These are phyloP conservation scores for Synodontis membranacea DNA, from an alignment of 2,113 vertebrate genomes.

Conservation along the genomic window DNA sequence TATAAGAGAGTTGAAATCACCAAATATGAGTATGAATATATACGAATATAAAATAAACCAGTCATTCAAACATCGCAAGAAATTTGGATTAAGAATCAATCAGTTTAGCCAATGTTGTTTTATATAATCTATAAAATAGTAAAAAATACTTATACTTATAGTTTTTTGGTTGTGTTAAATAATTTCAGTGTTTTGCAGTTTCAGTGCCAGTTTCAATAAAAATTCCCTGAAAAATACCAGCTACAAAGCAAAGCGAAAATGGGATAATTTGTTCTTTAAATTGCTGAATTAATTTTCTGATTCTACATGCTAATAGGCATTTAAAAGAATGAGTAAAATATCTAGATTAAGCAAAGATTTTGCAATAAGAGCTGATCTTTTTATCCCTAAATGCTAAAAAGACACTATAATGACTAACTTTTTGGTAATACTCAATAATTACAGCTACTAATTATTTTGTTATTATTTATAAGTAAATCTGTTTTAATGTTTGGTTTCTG, in stretches of 20 bases:
- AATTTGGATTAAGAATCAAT: neutral
- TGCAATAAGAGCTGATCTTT: neutral
- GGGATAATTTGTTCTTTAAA: too few relatives aligned
- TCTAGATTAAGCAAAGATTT: neutral
- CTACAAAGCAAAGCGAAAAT: neutral
- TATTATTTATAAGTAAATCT: neutral
- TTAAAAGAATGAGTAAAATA: neutral
- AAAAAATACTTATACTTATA: neutral
- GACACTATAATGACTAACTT: neutral
- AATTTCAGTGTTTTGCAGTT: neutral
- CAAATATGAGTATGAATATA: neutral
- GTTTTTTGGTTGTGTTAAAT: neutral
- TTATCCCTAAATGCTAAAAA: neutral
- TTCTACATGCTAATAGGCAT: neutral
- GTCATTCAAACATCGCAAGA: neutral
- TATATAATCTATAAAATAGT: neutral
- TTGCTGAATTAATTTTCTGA: neutral
- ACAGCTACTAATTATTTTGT: neutral
- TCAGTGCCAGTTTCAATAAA: too few relatives aligned
- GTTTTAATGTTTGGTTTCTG: neutral
- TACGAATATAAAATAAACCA: neutral
- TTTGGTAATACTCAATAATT: neutral
- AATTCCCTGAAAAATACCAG: neutral
- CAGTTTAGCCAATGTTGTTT: neutral
- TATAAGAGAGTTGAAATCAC: neutral